phyloP scores from a whole-genome alignment of 2,113 vertebrate species.

The Sceloporus tristichus region DNA sequence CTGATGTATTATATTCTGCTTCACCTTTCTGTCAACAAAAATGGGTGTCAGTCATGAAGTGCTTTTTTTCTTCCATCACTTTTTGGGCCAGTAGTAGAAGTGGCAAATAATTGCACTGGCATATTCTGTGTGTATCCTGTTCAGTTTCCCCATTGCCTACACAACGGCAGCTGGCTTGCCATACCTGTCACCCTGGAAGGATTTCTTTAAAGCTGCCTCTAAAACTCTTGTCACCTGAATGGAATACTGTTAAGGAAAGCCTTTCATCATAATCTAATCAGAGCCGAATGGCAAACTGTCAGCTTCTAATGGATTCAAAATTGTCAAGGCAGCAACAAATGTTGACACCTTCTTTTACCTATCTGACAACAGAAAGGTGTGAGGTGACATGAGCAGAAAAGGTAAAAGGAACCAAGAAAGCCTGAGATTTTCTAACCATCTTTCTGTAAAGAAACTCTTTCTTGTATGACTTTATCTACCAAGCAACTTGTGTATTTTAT shows the following conservation, averaged over 20 bases:
- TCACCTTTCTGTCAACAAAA: slow-evolving; percentile 70
- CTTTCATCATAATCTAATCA: slow-evolving; percentile 82
- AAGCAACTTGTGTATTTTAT: not conserved
- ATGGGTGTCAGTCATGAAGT: slow-evolving; percentile 21
- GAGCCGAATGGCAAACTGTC: slow-evolving; percentile 71
- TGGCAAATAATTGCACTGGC: slow-evolving; percentile 64
- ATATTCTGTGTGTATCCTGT: slow-evolving; percentile 54
- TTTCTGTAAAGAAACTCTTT: not conserved
- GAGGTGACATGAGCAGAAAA: slow-evolving; percentile 25
- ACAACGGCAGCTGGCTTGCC: slow-evolving; percentile 67
- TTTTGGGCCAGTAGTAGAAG: slow-evolving; percentile 64
- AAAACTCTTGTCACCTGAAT: slow-evolving; percentile 69
- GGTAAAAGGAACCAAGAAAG: slow-evolving; percentile 49
- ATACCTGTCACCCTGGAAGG: slow-evolving; percentile 74
- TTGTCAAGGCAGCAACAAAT: slow-evolving; percentile 65
- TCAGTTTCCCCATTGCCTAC: slow-evolving; percentile 64
- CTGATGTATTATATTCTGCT: slow-evolving; percentile 68
- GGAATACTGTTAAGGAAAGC: slow-evolving; percentile 79
- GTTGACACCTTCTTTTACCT: slow-evolving; percentile 60
- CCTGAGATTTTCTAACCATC: slow-evolving; percentile 32
- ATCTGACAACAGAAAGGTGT: slow-evolving; percentile 52
- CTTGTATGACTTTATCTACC: not conserved
- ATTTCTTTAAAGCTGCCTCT: slow-evolving; percentile 77
- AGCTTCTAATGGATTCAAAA: slow-evolving; percentile 66
- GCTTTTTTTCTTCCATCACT: slow-evolving; percentile 44